Evolutionary conservation across 2,888 invertebrate genomes (phyloP), one percentile per base, ranked within the genome.

Genomic region (Timema podura): DNA sequence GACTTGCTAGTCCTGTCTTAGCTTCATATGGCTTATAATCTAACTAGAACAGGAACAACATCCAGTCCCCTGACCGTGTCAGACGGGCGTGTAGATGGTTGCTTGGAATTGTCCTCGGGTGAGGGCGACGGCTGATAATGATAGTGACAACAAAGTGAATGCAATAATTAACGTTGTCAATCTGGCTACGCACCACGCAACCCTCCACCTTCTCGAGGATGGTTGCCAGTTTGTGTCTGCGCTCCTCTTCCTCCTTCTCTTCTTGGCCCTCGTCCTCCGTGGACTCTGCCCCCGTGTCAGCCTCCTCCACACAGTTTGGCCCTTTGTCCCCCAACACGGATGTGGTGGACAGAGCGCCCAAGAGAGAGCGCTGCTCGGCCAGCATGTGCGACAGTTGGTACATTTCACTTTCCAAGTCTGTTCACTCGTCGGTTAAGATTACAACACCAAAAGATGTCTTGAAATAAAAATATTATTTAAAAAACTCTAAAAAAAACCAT

Each of bases 371-470:
- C 82, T 98, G 97, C 78, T 98, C 97, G 68, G 95, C 93, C 47
- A 98, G 83, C 79, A 96, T 87, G 80, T 97, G 96, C 48, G 96
- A 97, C 70, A 98, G 83, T 80, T 98, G 96, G 82, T 97, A 97
- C 97, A 98, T 98, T 83, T 98, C 98, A 74, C 95, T 94, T 83
- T 98, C 98, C 77, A 98, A 85, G 85, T 96, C 91, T 91, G 76
- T 67, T 67, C 15, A 16, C 57, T 11, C 15, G 57, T 57, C 57
- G 30, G 30, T 15, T 15, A 57, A 57, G 11, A 51, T 49, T 49
- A n/a, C 51, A 51, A 11, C 3, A 11, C 30, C 30, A 30, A 30
- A 30, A 30, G 30, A 30, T 30, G 30, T 30, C 30, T 30, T 30
- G 30, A 30, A 30, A 30, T 30, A 30, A 30, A 30, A 30, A 30